Base-by-base conservation (phyloP, 2,888 invertebrate genomes). In the Augochlorella aurata region DNA sequence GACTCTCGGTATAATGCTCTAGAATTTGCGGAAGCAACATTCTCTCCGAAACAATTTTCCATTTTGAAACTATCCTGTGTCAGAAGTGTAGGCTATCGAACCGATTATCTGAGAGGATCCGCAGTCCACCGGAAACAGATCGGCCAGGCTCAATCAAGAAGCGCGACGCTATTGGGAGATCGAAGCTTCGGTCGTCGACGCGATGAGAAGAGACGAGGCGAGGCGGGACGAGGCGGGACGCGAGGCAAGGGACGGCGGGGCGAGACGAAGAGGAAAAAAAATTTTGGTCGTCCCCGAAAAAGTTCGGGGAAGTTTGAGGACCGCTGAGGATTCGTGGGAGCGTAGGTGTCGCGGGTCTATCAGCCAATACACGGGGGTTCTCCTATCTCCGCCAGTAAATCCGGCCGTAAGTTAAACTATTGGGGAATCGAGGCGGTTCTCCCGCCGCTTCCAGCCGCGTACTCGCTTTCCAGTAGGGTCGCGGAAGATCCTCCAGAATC, bases 391-490 rank as follows among this genome's bases (percentile, higher is more conserved):
- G 90, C 90, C 91, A 91, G 93, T 93, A 93, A 93, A 93, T 93
- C 93, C 93, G 92, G 90, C 91, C 92, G 91, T 93, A 93, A 93
- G 93, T 93, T 93, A 93, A 93, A 92, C 93, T 93, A 93, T 93
- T 93, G 93, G 92, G 92, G 92, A 92, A 92, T 92, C 91, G 91
- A 90, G 84, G 88, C 87, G 85, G 87, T 87, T 89, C 89, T 80
- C 81, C 87, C 86, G 85, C 77, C 83, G 79, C 81, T 78, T 88
- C 77, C 81, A 81, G 83, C 83, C 83, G 80, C 88, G 75, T 81
- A 78, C 87, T 74, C 78, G 85, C 82, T 76, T 38, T 77, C 81
- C 68, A 78, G 85, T 85, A 84, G 90, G 88, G 88, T 89, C 88
- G 89, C 87, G 86, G 81, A 84, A 90, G 91, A 92, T 92, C 91